These are phyloP conservation scores for Agrotis puta DNA, from an alignment of 2,888 invertebrate species.

Conservation along the genomic window DNA sequence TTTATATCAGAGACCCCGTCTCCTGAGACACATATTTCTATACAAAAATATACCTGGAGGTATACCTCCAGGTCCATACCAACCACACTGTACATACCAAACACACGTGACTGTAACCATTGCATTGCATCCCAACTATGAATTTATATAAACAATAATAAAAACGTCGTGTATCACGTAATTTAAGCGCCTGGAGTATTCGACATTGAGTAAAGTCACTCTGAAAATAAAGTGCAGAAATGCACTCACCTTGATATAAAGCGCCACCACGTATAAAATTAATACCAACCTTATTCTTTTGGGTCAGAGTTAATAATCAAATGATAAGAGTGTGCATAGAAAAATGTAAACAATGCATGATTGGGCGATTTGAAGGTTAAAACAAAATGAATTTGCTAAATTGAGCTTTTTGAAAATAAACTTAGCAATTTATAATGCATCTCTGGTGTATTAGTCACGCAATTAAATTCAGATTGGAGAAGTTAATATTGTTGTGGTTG, in stretches of 20 bases:
- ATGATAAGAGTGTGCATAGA: not conserved
- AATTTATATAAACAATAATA: too few relatives aligned
- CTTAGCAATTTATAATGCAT: constrained; percentile 32
- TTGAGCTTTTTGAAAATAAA: constrained; percentile 51
- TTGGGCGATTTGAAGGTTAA: constrained; percentile 44
- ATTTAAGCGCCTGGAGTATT: constrained; percentile 11
- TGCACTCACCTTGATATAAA: constrained; percentile 34
- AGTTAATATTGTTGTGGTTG: constrained; percentile 18
- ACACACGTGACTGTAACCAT: too few relatives aligned
- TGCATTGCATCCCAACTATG: too few relatives aligned
- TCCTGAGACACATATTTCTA: too few relatives aligned
- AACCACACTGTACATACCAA: too few relatives aligned
- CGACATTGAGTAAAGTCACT: constrained; percentile 61
- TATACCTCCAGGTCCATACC: too few relatives aligned
- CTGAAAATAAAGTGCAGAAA: constrained; percentile 56
- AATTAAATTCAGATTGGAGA: constrained; percentile 3
- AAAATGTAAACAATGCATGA: constrained; percentile 55
- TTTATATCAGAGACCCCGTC: too few relatives aligned
- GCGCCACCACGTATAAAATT: constrained; percentile 1
- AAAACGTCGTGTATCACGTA: constrained; percentile 5
- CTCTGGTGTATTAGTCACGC: constrained; percentile 30
- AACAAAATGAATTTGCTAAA: constrained; percentile 30
- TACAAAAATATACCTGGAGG: too few relatives aligned
- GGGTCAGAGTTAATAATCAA: constrained; percentile 12
- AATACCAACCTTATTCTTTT: not conserved